Evolutionary conservation across 92 coral and sea anemone genomes (phyloP).

Genomic region (Nematostella vectensis): DNA sequence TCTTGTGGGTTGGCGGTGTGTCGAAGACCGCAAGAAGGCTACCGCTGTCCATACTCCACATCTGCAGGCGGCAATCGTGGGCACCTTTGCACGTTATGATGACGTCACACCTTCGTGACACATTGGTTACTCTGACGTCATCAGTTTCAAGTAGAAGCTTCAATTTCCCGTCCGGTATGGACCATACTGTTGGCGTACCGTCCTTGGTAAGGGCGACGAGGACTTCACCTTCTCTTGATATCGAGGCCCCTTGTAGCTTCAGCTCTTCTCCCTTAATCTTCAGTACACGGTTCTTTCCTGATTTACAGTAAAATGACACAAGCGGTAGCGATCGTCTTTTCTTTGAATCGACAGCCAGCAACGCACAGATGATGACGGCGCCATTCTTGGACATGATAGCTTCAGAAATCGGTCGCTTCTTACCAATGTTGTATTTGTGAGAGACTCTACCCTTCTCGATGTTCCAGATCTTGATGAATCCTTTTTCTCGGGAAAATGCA

Average conservation of each 20-base stretch:
- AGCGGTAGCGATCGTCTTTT: slow-evolving; percentile 48
- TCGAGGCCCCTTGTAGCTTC: slow-evolving; percentile 25
- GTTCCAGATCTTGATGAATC: slow-evolving; percentile 50
- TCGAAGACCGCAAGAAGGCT: slow-evolving; percentile 13
- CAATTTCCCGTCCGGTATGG: slow-evolving; percentile 13
- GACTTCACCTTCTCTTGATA: slow-evolving; percentile 45
- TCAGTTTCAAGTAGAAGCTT: slow-evolving; percentile 10
- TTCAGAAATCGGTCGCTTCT: slow-evolving; percentile 42
- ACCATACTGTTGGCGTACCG: slow-evolving; percentile 37
- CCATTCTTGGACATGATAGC: slow-evolving; percentile 36
- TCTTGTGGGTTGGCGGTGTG: slow-evolving; percentile 32
- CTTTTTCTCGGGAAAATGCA: slow-evolving; percentile 54
- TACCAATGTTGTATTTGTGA: slow-evolving; percentile 34
- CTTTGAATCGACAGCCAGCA: slow-evolving; percentile 12
- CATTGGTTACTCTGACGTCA: slow-evolving; percentile 29
- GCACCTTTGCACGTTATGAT: slow-evolving; percentile 35
- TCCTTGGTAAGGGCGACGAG: slow-evolving; percentile 28
- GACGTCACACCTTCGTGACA: slow-evolving; percentile 15
- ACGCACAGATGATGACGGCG: slow-evolving; percentile 28
- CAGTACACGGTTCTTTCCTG: slow-evolving; percentile 31
- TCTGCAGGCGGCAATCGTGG: slow-evolving; percentile 16
- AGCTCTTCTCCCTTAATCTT: slow-evolving; percentile 31
- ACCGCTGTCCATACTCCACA: slow-evolving; percentile 35
- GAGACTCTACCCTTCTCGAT: slow-evolving; percentile 36
- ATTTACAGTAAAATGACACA: slow-evolving; percentile 28